Evolutionary conservation across 2,113 vertebrate genomes (phyloP).

Genomic region (Microtus richardsoni): DNA sequence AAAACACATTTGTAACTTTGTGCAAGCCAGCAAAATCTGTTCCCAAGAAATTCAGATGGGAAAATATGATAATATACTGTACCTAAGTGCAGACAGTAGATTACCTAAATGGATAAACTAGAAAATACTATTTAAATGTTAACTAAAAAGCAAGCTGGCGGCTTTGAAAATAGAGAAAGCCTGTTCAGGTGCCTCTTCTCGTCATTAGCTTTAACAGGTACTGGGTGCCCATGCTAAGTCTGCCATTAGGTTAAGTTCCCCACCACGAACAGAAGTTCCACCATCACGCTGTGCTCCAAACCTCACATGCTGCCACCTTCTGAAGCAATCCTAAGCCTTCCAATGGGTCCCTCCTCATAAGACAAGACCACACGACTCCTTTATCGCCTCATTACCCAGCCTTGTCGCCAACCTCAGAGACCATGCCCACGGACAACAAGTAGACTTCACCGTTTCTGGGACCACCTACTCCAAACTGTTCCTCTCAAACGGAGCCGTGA

Average conservation of each 20-base stretch:
- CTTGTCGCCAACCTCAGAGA: neutral
- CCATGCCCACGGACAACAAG: fast-evolving
- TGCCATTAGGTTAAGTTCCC: neutral
- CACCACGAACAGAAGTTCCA: neutral
- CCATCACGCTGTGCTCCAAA: neutral
- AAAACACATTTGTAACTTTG: slow-evolving; percentile 37
- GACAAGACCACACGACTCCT: neutral
- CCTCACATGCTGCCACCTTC: neutral
- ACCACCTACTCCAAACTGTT: neutral
- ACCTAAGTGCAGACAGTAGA: slow-evolving; percentile 3
- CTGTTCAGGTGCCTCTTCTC: neutral
- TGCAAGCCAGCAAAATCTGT: slow-evolving; percentile 24
- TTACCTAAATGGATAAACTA: neutral
- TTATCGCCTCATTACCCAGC: neutral
- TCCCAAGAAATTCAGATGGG: slow-evolving; percentile 51
- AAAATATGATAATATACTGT: slow-evolving; percentile 33
- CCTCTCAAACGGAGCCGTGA: neutral
- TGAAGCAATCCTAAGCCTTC: neutral
- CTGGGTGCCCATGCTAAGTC: neutral
- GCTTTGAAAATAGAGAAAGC: neutral
- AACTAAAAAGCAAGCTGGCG: neutral
- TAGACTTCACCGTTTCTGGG: neutral
- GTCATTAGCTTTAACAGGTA: neutral
- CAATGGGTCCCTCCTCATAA: neutral
- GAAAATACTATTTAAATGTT: slow-evolving; percentile 17